A percentile compares a stretch with the other conserved stretches of the same genome.
Conservation (phyloP, 2,888 invertebrate genomes). For the Caradrina clavipalpis region DNA sequence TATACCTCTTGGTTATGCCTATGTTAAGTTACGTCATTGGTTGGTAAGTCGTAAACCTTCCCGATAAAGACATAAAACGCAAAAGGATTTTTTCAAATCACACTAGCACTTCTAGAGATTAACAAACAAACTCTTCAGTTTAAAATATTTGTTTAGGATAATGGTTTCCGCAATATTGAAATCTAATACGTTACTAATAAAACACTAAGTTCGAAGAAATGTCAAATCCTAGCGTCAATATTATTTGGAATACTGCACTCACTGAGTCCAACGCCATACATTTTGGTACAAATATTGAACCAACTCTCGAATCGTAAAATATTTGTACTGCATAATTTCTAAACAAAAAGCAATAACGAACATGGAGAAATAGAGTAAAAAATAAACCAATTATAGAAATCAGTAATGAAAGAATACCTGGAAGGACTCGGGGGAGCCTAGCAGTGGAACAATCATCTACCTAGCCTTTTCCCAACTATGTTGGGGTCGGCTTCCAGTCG, state of each 20-base stretch:
- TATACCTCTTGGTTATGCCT: too few relatives aligned
- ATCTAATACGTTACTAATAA: background rate
- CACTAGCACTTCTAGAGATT: too few relatives aligned
- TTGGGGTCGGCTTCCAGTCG: too few relatives aligned
- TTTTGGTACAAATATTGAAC: constrained; percentile 22
- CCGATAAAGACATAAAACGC: too few relatives aligned
- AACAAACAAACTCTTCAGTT: too few relatives aligned
- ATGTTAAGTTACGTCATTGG: too few relatives aligned
- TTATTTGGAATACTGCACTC: constrained; percentile 48
- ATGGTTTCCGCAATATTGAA: background rate
- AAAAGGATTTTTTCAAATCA: too few relatives aligned
- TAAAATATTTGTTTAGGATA: too few relatives aligned
- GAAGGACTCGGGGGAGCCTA: too few relatives aligned
- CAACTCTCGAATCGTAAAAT: constrained; percentile 7
- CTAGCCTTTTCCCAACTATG: too few relatives aligned
- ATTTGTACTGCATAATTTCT: constrained; percentile 1
- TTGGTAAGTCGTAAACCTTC: too few relatives aligned
- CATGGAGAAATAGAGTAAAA: background rate
- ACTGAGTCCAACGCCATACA: constrained; percentile 22
- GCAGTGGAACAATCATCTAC: too few relatives aligned
- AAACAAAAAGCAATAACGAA: constrained; percentile 2
- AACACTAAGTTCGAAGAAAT: constrained; percentile 13
- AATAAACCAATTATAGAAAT: background rate
- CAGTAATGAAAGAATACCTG: background rate
- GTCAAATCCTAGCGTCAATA: constrained; percentile 20